Base-by-base conservation (phyloP, 2,113 vertebrate species). In the Numida meleagris region DNA sequence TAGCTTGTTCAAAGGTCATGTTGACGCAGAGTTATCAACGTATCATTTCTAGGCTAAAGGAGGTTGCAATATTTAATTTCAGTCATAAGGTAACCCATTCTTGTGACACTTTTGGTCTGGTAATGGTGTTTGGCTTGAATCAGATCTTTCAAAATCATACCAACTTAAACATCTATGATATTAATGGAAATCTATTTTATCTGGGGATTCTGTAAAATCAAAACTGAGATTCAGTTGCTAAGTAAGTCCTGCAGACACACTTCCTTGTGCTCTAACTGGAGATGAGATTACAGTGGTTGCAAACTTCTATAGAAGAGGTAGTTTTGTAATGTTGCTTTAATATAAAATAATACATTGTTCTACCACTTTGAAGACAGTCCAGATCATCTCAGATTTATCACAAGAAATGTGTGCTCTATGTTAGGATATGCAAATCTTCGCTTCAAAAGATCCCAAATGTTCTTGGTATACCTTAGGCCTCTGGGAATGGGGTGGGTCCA, bases 381-480 rank as follows among this genome's bases (percentile, higher is more conserved):
- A 95, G 65, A 12, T 94, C 75, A 87, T 91, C 43, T 90, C 33
- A 38, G 18, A 25, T 81, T 83, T 94, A 89, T 96, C 62, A 70
- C 57, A 87, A 65, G 33, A 91, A 78, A 53, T 68, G 8, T 25
- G 42, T 89, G 61, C 82, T 73, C 4, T 73, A 13, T 77, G 57
- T 63, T 75, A 72, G 55, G n/a, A 29, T 76, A 76, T 82, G 58
- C 68, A 95, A 85, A 94, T 84, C 51, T 68, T 78, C 14, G 6
- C 36, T 87, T 91, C 40, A 76, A 90, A 75, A 57, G 19, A 50
- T 81, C 43, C 33, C 51, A 72, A 9, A 76, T 68, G 16, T 77
- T 82, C n/a, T 77, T 24, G 79, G 36, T 65, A 48, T 58, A 13
- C 18, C 58, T 86, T 89, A 88, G 61, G 63, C 75, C 73, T 82